A percentile compares a stretch with the other conserved stretches of the same genome.
These are phyloP conservation scores for Fabriciana adippe DNA, from an alignment of 2,888 invertebrate species.

Conservation along the genomic window DNA sequence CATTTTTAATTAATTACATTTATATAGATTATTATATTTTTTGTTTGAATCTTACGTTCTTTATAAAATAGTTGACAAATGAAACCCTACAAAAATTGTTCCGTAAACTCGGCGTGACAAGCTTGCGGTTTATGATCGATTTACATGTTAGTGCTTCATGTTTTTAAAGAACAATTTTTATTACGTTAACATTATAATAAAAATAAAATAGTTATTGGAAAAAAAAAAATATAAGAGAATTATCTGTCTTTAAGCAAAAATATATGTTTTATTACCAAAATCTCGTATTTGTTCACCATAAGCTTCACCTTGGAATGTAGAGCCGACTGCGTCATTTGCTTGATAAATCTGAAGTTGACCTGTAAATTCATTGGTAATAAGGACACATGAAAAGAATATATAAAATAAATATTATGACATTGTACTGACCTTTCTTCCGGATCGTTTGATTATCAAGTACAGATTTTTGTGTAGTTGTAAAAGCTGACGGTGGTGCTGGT, in stretches of 20 bases:
- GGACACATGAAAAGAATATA: background rate
- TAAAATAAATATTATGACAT: background rate
- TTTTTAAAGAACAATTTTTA: background rate
- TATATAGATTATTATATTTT: background rate
- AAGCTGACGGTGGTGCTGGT: conserved; percentile 90
- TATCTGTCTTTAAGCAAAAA: background rate
- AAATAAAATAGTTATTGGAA: background rate
- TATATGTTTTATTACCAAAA: conserved; percentile 55
- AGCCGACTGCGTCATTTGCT: conserved; percentile 69
- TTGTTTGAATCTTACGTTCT: background rate
- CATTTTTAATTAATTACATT: background rate
- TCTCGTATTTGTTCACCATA: conserved; percentile 74
- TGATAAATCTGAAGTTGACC: conserved; percentile 64
- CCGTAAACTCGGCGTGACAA: conserved; percentile 13
- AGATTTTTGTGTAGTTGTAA: conserved; percentile 81
- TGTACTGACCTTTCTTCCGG: conserved; percentile 67
- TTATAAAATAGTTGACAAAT: conserved; percentile 9
- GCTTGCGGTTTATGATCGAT: conserved; percentile 29
- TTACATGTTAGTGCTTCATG: background rate
- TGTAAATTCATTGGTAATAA: conserved; percentile 45
- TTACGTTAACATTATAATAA: background rate
- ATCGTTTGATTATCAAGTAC: conserved; percentile 74
- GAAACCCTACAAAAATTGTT: conserved; percentile 32
- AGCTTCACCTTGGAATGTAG: conserved; percentile 76
- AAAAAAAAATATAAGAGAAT: background rate